A percentile compares a stretch with the other conserved stretches of the same genome.
Conservation (phyloP, 2,888 invertebrate genomes). For the Leptinotarsa rubiginosa region DNA sequence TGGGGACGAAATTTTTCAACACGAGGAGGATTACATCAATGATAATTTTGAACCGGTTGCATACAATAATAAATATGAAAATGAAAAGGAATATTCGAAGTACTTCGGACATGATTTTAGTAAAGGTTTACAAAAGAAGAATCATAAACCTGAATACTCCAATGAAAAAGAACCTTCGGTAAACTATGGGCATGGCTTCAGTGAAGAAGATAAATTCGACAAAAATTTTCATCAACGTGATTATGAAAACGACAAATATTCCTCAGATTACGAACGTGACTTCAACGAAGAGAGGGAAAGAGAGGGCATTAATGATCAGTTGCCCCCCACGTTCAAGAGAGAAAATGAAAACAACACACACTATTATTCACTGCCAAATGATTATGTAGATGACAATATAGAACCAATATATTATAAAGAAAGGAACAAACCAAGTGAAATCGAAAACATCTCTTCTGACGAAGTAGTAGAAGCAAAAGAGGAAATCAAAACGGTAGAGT, state of each 20-base stretch:
- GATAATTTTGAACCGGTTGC: conserved; percentile 61
- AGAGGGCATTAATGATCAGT: not conserved
- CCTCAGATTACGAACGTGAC: conserved; percentile 4
- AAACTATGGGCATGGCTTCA: conserved; percentile 4
- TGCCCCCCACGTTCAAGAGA: not conserved
- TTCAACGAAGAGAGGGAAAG: conserved; percentile 1
- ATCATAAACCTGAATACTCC: conserved; percentile 15
- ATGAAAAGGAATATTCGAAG: conserved; percentile 16
- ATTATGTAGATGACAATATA: conserved; percentile 42
- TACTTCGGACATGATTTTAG: conserved; percentile 22
- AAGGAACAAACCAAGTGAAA: not conserved
- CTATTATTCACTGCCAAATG: conserved; percentile 23
- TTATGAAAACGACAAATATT: not conserved
- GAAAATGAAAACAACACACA: conserved; percentile 26
- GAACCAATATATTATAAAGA: conserved; percentile 43
- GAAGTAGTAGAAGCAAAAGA: not conserved
- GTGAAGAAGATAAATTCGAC: not conserved
- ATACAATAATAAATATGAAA: conserved; percentile 41
- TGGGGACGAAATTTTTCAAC: conserved; percentile 34
- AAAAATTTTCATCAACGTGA: not conserved
- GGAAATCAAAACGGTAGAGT: too few relatives aligned
- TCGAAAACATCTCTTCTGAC: not conserved
- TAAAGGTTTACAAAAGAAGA: conserved; percentile 16
- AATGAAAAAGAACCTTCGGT: conserved; percentile 6
- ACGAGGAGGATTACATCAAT: conserved; percentile 58